Conservation (phyloP, 2,113 vertebrate species). For the Pedetes capensis region DNA sequence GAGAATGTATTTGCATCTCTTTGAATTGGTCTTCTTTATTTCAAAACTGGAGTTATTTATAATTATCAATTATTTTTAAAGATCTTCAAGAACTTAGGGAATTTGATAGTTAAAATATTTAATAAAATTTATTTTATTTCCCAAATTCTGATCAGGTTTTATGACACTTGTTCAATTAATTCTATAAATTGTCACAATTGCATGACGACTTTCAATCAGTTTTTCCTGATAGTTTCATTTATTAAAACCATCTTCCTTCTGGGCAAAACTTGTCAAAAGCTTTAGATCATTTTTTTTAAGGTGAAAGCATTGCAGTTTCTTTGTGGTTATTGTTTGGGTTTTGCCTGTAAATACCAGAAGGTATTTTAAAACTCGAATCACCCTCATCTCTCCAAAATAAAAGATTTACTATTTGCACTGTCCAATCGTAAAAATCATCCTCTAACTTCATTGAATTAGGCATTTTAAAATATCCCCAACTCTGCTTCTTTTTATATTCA, state of each 20-base stretch:
- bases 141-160: neutral
- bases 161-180: neutral
- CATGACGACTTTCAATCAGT: neutral
- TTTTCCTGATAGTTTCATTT: neutral
- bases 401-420: neutral
- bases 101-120: neutral
- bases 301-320: neutral
- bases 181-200: fast-evolving
- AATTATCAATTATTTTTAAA: neutral
- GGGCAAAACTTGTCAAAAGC: neutral
- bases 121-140: neutral
- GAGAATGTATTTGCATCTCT: neutral
- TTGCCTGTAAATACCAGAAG: too few species aligned
- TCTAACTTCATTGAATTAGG: neutral
- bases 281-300: neutral
- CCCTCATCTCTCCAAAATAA: neutral
- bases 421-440: neutral
- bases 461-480: neutral
- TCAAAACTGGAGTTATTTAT: neutral
- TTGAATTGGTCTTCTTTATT: neutral
- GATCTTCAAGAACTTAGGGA: neutral
- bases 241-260: neutral
- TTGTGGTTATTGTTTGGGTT: neutral
- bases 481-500: neutral
- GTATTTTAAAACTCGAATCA: neutral